phyloP scores from a whole-genome alignment of 1,140 invertebrate genomes.

The Liolophura sinensis region DNA sequence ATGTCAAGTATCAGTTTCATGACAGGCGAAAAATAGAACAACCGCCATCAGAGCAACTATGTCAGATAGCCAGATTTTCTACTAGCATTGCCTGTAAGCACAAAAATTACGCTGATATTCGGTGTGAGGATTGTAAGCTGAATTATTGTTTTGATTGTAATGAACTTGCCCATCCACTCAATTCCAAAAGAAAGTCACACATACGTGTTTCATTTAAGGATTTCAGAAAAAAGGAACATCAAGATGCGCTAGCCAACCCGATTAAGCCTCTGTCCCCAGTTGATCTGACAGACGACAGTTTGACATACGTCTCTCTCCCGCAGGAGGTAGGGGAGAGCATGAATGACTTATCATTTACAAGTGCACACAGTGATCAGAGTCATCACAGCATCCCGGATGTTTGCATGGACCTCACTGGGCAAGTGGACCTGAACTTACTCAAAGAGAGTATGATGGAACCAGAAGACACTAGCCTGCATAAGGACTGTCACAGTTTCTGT shows the following conservation, averaged over 20 bases:
- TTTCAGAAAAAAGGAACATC: neutral
- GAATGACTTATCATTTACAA: slow-evolving; percentile 26
- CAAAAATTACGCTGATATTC: slow-evolving; percentile 55
- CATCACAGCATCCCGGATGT: slow-evolving; percentile 34
- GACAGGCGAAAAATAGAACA: slow-evolving; percentile 37
- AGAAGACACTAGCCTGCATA: slow-evolving; percentile 9
- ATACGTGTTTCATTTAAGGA: slow-evolving; percentile 26
- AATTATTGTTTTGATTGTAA: slow-evolving; percentile 54
- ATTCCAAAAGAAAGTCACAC: slow-evolving; percentile 30
- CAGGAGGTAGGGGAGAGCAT: slow-evolving; percentile 30
- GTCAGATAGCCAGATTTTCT: slow-evolving; percentile 33
- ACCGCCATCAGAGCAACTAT: slow-evolving; percentile 41
- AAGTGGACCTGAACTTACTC: too few species aligned
- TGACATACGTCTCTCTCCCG: slow-evolving; percentile 47
- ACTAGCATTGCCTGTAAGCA: slow-evolving; percentile 37
- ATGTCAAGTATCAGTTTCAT: slow-evolving; percentile 48
- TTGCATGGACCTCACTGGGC: slow-evolving; percentile 7
- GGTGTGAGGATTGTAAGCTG: slow-evolving; percentile 52
- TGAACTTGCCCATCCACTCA: slow-evolving; percentile 41
- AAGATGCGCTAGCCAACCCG: neutral
- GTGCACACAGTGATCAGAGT: slow-evolving; percentile 36
- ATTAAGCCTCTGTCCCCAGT: slow-evolving; percentile 44
- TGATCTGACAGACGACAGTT: slow-evolving; percentile 32
- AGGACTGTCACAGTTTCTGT: slow-evolving; percentile 46
- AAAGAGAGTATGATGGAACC: neutral